phyloP scores from a whole-genome alignment of 2,888 invertebrate genomes.

The Maniola hyperantus region DNA sequence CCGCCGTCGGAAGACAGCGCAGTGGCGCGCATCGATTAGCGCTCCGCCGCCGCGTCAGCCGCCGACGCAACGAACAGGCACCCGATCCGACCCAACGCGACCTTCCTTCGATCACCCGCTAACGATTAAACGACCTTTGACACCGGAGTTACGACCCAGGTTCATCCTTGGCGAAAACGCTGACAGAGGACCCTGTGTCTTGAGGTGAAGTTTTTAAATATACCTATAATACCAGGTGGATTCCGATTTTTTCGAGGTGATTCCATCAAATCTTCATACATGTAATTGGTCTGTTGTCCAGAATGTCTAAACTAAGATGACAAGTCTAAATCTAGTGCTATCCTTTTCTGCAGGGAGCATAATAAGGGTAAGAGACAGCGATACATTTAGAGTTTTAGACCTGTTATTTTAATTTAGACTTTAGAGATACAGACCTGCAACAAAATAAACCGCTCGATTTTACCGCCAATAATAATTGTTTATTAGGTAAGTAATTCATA shows the following conservation, averaged over 20 bases:
- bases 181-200: neutral
- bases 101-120: constrained; percentile 8
- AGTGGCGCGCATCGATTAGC: constrained; percentile 88
- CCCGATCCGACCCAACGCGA: neutral
- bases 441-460: no score
- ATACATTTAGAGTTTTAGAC: no score
- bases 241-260: no score
- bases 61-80: constrained; percentile 67
- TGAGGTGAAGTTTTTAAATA: neutral
- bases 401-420: no score
- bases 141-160: neutral
- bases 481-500: neutral
- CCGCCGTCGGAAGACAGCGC: constrained; percentile 86
- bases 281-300: no score
- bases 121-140: neutral
- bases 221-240: neutral
- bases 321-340: no score
- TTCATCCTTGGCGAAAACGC: neutral
- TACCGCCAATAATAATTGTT: no score
- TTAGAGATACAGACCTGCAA: no score
- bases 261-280: no score
- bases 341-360: no score
- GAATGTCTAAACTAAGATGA: no score
- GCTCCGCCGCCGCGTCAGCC: constrained; percentile 77
- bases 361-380: no score